Evolutionary conservation across 2,113 vertebrate genomes (phyloP).

Genomic region (Crotalus helleri): DNA sequence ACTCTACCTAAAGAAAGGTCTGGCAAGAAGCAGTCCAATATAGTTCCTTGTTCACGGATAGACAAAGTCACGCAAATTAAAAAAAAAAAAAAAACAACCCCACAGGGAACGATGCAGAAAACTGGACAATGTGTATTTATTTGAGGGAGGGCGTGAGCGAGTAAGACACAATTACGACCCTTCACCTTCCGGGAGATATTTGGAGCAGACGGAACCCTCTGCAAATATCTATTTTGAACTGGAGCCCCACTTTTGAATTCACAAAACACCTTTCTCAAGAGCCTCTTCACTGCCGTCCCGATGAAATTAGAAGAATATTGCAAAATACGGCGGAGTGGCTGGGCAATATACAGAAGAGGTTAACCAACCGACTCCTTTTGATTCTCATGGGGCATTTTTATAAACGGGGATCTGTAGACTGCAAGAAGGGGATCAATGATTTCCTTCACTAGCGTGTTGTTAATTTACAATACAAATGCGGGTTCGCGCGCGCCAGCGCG

Average conservation of each 20-base stretch:
- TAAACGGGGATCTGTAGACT: not conserved
- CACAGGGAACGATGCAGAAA: conserved; percentile 7
- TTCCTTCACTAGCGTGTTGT: not conserved
- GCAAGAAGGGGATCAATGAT: not conserved
- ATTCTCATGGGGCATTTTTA: not conserved
- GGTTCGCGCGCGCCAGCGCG: too few relatives aligned
- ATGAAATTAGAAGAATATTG: not conserved
- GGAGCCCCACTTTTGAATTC: not conserved
- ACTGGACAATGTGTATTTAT: conserved; percentile 20
- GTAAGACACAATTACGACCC: not conserved
- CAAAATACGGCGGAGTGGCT: not conserved
- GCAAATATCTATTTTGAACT: not conserved
- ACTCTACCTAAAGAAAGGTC: not conserved
- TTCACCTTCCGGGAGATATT: not conserved
- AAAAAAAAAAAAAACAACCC: not conserved
- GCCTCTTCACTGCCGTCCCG: not conserved
- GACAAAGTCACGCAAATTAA: not conserved
- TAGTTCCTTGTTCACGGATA: not conserved
- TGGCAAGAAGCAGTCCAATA: conserved; percentile 1
- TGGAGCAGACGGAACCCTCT: not conserved
- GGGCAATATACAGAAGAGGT: not conserved
- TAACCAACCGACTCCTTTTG: not conserved
- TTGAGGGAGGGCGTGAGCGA: not conserved
- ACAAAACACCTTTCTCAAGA: not conserved
- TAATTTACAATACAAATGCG: not conserved